phyloP scores from a whole-genome alignment of 2,113 vertebrate genomes.

The Ranitomeya variabilis region DNA sequence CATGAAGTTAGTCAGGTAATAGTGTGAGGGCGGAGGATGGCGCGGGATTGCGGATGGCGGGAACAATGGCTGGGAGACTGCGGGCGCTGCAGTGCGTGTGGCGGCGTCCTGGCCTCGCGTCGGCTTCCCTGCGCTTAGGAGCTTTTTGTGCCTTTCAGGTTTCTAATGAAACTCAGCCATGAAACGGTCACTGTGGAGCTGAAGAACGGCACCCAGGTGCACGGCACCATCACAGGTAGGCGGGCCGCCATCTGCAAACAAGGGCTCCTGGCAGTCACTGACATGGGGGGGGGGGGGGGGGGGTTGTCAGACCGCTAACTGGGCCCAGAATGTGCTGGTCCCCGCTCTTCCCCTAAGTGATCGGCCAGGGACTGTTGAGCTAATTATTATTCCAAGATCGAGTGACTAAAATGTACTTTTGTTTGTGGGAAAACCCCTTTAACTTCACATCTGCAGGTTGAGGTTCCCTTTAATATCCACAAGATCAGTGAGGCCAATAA shows the following conservation, averaged over 20 bases:
- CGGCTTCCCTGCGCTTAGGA: neutral
- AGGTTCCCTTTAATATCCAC: no score
- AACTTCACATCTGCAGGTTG: no score
- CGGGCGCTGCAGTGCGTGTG: neutral
- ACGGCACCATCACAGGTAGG: constrained; percentile 95
- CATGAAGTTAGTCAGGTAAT: constrained; percentile 55
- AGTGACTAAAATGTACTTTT: no score
- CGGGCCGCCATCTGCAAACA: neutral
- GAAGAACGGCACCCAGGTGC: constrained; percentile 98
- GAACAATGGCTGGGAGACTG: neutral
- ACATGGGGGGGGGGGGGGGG: no score
- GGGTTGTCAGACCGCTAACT: no score
- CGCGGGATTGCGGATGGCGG: neutral
- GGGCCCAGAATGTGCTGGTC: no score
- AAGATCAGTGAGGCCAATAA: no score
- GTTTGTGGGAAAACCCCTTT: no score
- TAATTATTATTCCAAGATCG: no score
- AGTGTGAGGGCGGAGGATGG: neutral
- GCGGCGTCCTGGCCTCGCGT: fast-evolving
- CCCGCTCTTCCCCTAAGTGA: no score
- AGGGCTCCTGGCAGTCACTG: no score
- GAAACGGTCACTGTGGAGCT: constrained; percentile 98
- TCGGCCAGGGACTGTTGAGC: no score
- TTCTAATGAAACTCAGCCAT: constrained; percentile 98
- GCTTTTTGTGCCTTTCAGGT: constrained; percentile 72